Conservation (phyloP, 2,888 invertebrate genomes). For the Ornithoptera alexandrae region DNA sequence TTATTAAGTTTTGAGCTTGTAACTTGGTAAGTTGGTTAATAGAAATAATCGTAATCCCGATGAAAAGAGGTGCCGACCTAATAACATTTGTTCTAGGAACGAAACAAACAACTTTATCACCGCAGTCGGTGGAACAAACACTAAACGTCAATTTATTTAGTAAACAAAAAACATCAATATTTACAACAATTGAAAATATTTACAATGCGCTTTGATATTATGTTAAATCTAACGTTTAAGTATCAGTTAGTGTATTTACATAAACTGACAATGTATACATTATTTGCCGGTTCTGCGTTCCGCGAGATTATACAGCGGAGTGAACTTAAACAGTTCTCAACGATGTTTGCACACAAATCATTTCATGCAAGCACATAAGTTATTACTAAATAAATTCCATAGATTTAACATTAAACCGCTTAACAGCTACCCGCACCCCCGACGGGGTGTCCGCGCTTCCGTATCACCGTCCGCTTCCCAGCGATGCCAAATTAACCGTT, state of each 20-base stretch:
- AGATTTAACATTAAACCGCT: too few species aligned
- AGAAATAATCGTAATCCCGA: background rate
- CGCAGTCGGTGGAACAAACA: constrained; percentile 60
- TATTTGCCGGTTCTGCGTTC: background rate
- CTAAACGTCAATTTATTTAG: constrained; percentile 39
- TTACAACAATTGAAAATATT: constrained; percentile 70
- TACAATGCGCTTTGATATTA: constrained; percentile 68
- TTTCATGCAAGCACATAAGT: too few species aligned
- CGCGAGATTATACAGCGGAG: too few species aligned
- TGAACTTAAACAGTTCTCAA: too few species aligned
- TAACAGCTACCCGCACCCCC: too few species aligned
- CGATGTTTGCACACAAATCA: too few species aligned
- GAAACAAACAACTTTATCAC: constrained; percentile 58
- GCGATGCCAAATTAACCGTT: background rate
- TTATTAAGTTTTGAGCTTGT: too few species aligned
- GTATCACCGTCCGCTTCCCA: too few species aligned
- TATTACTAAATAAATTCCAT: too few species aligned
- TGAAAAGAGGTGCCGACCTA: constrained; percentile 34
- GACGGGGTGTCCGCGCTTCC: too few species aligned
- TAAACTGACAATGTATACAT: constrained; percentile 45
- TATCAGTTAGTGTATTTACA: constrained; percentile 61
- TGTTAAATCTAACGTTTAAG: constrained; percentile 57
- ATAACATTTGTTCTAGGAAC: constrained; percentile 70
- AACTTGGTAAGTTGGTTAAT: too few species aligned
- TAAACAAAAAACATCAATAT: constrained; percentile 46